Conservation (phyloP, 2,113 vertebrate genomes). For the Dipodomys stephensi region DNA sequence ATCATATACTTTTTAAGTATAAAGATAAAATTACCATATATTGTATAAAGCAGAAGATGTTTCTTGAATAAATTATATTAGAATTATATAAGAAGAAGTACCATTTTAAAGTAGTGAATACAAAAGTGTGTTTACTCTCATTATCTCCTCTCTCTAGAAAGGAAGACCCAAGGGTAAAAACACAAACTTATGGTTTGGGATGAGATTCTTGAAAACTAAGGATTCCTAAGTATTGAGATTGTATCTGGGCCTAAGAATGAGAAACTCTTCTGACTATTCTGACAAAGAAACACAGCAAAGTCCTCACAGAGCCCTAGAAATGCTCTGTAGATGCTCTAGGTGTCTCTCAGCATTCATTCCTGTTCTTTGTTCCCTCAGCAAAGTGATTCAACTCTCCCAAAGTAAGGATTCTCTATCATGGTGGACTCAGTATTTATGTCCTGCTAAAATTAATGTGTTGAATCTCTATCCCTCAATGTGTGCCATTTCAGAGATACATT, state of each 20-base stretch:
- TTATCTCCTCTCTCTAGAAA: conserved; percentile 66
- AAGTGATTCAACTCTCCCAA: not conserved
- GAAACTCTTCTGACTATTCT: not conserved
- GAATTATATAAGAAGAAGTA: conserved; percentile 34
- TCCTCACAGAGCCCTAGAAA: not conserved
- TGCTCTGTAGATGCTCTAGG: not conserved
- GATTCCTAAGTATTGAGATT: not conserved
- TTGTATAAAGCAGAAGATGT: conserved; percentile 62
- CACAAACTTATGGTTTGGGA: conserved; percentile 48
- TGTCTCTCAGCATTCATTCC: not conserved
- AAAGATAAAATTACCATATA: conserved; percentile 63
- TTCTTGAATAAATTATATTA: conserved; percentile 66
- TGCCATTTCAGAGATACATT: not conserved
- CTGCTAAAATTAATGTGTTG: not conserved
- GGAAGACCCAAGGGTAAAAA: conserved; percentile 32
- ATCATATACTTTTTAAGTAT: conserved; percentile 18
- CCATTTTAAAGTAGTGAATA: conserved; percentile 69
- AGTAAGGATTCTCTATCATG: not conserved
- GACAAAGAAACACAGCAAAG: not conserved
- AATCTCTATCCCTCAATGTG: not conserved
- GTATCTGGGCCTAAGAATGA: not conserved
- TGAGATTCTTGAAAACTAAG: conserved; percentile 34
- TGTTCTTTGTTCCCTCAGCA: not conserved
- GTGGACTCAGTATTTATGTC: not conserved
- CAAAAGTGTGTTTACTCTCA: conserved; percentile 69